Conservation (phyloP, 2,797 vertebrate genomes). For the Poliocrania exsul region DNA sequence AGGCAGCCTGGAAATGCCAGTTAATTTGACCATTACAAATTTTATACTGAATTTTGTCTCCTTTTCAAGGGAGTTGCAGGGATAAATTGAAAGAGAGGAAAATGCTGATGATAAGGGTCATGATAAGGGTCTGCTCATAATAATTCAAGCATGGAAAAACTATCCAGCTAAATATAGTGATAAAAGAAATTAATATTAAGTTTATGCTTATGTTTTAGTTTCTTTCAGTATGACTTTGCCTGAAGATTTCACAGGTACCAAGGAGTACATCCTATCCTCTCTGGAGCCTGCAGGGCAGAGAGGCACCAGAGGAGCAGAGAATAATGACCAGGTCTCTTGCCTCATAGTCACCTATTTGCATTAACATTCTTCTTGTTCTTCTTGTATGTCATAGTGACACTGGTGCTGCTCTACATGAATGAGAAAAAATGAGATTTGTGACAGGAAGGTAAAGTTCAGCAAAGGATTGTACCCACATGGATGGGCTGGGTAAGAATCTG, state of each 20-base stretch:
- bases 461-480: neutral
- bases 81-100: neutral
- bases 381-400: neutral
- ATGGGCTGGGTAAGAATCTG: neutral
- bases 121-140: neutral
- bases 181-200: neutral
- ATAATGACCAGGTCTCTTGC: neutral
- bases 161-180: neutral
- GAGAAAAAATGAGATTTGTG: neutral
- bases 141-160: neutral
- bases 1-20: conserved; percentile 10
- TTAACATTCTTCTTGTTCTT: neutral
- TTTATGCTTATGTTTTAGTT: neutral
- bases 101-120: neutral
- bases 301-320: neutral
- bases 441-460: neutral
- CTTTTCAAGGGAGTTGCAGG: neutral
- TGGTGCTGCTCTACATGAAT: neutral
- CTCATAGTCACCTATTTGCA: neutral
- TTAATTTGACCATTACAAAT: neutral
- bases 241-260: neutral
- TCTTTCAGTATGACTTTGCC: neutral
- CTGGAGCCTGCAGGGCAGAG: neutral
- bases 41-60: neutral
- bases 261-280: neutral